Conservation (phyloP, 2,888 invertebrate species). For the Brachyptera putata region DNA sequence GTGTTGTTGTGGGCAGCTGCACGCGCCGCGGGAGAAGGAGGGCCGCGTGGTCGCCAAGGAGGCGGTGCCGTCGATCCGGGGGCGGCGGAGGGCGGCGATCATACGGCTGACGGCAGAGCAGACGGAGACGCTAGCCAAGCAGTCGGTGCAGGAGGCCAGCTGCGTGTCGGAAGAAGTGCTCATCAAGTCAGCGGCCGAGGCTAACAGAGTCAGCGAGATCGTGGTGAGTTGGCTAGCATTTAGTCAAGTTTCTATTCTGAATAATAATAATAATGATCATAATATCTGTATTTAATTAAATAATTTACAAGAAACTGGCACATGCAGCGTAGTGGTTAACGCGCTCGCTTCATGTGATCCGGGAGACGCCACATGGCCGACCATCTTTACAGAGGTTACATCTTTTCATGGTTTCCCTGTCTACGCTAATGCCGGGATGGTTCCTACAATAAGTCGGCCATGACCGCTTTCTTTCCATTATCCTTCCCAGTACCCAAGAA, state of each 20-base stretch:
- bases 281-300: too few species aligned
- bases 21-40: conserved; percentile 22
- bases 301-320: too few species aligned
- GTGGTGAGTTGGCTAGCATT: conserved; percentile 32
- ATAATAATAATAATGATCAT: too few species aligned
- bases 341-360: too few species aligned
- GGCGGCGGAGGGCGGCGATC: conserved; percentile 24
- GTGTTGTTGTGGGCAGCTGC: conserved; percentile 33
- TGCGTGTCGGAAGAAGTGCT: conserved; percentile 42
- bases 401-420: too few species aligned
- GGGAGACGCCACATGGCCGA: too few species aligned
- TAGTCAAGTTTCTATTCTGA: neutral
- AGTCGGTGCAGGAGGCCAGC: conserved; percentile 31
- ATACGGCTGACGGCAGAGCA: conserved; percentile 36
- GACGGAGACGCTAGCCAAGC: conserved; percentile 35
- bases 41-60: conserved; percentile 16
- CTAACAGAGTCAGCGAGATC: conserved; percentile 37
- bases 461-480: too few species aligned
- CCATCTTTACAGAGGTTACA: too few species aligned
- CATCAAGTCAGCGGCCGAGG: conserved; percentile 41
- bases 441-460: too few species aligned
- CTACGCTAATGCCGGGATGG: too few species aligned
- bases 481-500: too few species aligned
- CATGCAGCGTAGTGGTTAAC: too few species aligned
- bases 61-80: neutral